These are phyloP conservation scores for Bacillus rossius DNA, from an alignment of 1,140 invertebrate species.

Conservation along the genomic window DNA sequence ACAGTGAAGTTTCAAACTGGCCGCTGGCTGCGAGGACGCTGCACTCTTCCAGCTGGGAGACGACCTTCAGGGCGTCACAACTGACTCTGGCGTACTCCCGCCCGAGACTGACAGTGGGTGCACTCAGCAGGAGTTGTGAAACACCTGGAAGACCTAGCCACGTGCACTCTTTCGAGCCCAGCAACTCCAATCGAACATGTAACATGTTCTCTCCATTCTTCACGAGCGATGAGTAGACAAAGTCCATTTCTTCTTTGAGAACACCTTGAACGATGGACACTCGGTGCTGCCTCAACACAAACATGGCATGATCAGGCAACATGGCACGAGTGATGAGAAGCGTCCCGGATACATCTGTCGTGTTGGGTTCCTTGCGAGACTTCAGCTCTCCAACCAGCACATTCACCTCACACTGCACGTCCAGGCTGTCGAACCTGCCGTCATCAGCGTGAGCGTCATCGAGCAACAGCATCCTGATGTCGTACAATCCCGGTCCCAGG, in stretches of 20 bases:
- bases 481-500: not conserved
- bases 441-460: not conserved
- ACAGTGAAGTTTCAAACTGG: conserved; percentile 1
- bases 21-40: not conserved
- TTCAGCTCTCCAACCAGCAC: not conserved
- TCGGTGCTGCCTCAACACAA: not conserved
- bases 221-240: not conserved
- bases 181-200: not conserved
- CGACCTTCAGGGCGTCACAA: not conserved
- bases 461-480: not conserved
- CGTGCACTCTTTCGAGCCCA: not conserved
- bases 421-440: conserved; percentile 1
- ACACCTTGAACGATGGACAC: conserved; percentile 1
- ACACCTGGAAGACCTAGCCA: conserved; percentile 1
- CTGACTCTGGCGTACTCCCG: conserved; percentile 1
- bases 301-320: not conserved
- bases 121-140: not conserved
- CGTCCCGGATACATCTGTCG: not conserved
- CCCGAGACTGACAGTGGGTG: not conserved
- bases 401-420: not conserved
- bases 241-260: not conserved
- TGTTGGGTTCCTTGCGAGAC: not conserved
- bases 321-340: not conserved
- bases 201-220: not conserved
- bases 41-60: not conserved